Evolutionary conservation across 2,797 vertebrate genomes (phyloP).

Genomic region (Pelobates cultripes): DNA sequence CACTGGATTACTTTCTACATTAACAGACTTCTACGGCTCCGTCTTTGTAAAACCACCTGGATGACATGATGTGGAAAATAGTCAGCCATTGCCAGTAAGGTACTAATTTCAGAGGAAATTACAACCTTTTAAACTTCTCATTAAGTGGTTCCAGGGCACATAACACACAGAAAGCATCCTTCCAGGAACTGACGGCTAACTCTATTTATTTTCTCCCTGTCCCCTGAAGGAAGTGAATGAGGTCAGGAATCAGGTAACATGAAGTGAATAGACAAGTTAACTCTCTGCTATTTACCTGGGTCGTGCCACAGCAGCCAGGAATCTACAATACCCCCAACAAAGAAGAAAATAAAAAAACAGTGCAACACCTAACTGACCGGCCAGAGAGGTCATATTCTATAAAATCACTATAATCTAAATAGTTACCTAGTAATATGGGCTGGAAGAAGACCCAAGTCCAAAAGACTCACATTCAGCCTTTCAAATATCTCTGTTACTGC

Average conservation of each 20-base stretch:
- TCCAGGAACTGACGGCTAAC: slow-evolving; percentile 61
- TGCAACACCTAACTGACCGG: too few species aligned
- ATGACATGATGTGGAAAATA: slow-evolving; percentile 7
- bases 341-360: too few species aligned
- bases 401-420: too few species aligned
- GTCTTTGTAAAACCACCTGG: neutral
- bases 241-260: slow-evolving; percentile 71
- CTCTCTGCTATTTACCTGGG: slow-evolving; percentile 33
- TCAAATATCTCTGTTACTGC: too few species aligned
- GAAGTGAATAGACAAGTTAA: slow-evolving; percentile 67
- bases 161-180: slow-evolving; percentile 57
- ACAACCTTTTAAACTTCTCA: slow-evolving; percentile 56
- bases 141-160: slow-evolving; percentile 41
- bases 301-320: too few species aligned
- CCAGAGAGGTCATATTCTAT: too few species aligned
- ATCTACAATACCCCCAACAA: too few species aligned
- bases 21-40: too few species aligned
- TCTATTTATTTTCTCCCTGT: slow-evolving; percentile 64
- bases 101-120: slow-evolving; percentile 58
- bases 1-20: too few species aligned
- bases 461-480: too few species aligned
- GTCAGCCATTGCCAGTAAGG: neutral
- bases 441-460: too few species aligned
- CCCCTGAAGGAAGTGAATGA: slow-evolving; percentile 68
- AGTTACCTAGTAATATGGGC: too few species aligned